These are phyloP conservation scores for Melanocharis versteri DNA, from an alignment of 2,113 vertebrate genomes.

Conservation along the genomic window DNA sequence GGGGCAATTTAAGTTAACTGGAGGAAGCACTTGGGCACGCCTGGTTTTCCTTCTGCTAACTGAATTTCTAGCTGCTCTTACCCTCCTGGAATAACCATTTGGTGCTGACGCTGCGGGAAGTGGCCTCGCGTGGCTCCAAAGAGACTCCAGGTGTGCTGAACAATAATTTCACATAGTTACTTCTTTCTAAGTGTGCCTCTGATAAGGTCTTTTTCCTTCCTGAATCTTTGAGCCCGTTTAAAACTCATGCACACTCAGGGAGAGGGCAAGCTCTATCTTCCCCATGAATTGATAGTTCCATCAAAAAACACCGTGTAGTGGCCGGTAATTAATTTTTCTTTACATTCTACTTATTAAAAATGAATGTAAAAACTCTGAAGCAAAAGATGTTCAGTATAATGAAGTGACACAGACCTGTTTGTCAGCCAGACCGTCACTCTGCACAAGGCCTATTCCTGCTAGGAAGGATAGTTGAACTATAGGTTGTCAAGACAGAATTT, in stretches of 20 bases:
- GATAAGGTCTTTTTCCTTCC: background rate
- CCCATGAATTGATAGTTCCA: background rate
- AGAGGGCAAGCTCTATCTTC: background rate
- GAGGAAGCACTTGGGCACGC: background rate
- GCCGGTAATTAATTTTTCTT: background rate
- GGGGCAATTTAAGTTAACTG: constrained; percentile 5
- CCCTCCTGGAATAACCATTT: background rate
- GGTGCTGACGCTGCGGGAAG: background rate
- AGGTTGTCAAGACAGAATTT: background rate
- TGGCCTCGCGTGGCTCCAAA: background rate
- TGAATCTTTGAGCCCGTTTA: background rate
- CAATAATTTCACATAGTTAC: background rate
- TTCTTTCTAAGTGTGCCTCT: background rate
- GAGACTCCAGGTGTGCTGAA: background rate
- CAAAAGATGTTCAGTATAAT: background rate
- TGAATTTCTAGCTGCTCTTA: background rate
- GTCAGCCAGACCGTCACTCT: background rate
- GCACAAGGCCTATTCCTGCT: background rate
- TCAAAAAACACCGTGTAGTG: background rate
- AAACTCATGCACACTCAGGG: background rate
- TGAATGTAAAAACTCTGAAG: background rate
- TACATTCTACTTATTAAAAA: background rate
- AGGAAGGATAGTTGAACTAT: background rate
- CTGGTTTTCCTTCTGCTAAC: background rate
- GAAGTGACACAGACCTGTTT: background rate